phyloP scores from a whole-genome alignment of 2,797 vertebrate genomes.

The Lithobates sylvaticus region DNA sequence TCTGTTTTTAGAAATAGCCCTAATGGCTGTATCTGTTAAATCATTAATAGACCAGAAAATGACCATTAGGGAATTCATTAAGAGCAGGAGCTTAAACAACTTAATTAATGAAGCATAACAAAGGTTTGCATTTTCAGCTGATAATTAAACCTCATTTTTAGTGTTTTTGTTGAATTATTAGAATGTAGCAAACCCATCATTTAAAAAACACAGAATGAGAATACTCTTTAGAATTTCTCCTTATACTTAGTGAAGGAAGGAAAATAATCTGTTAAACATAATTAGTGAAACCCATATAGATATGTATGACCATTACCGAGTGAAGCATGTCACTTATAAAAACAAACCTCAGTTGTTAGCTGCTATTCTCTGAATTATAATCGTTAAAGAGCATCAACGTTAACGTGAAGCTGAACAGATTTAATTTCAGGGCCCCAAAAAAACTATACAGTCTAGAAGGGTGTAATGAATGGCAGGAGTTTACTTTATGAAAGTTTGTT shows the following conservation, averaged over 20 bases:
- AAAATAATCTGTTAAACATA: not conserved
- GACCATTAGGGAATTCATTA: no score
- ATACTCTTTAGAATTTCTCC: not conserved
- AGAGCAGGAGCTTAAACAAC: not conserved
- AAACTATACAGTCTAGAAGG: not conserved
- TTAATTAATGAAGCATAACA: not conserved
- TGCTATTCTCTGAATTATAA: not conserved
- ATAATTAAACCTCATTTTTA: not conserved
- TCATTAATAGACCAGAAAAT: no score
- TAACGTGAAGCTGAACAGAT: no score
- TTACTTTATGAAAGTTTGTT: not conserved
- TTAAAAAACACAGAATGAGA: not conserved
- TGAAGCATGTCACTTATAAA: not conserved
- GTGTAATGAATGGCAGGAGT: not conserved
- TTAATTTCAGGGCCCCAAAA: no score
- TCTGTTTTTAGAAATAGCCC: no score
- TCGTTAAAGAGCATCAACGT: no score
- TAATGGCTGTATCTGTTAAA: no score
- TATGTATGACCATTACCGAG: not conserved
- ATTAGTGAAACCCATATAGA: not conserved
- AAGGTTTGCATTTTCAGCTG: not conserved
- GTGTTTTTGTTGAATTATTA: not conserved
- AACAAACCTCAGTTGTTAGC: not conserved
- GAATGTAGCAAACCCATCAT: not conserved
- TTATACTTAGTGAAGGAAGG: not conserved